Evolutionary conservation across 2,113 vertebrate species (phyloP), one percentile per base, ranked within the genome.

Genomic region (Abramis brama): DNA sequence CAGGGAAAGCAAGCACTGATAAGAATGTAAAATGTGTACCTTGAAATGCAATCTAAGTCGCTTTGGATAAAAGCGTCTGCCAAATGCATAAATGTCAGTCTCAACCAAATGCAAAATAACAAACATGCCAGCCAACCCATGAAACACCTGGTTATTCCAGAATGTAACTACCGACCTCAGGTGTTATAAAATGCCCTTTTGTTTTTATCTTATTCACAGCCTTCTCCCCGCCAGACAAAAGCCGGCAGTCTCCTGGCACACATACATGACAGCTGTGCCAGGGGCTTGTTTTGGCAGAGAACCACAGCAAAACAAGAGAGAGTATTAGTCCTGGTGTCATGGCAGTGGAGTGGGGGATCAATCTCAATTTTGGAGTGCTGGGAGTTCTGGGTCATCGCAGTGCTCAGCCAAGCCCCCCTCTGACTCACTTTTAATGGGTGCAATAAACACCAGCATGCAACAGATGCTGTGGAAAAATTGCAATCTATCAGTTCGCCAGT

Each of bases 401-500:
- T 79, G 39, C 81, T 87, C 76, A 85, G 91, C 92, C 92, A 94
- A 43, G 71, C 86, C 84, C 85, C 86, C 71, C 88, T 90, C 89
- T 36, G 6, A 23, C 77, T 50, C 25, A 81, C 60, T 45, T 80
- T 80, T 86, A 87, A 84, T 82, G 70, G 88, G 47, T 47, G 87
- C 87, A 90, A 92, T 93, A 92, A 92, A 92, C 92, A 92, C 89
- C 92, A 93, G 89, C 81, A 66, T 88, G 90, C 87, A 93, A 89
- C 92, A 94, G 93, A 94, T 93, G 93, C 91, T 94, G 88, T 60
- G 80, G 90, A 87, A 90, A 92, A 85, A 90, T 86, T 84, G 89
- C 91, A 89, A 92, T 94, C 90, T 92, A 92, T 92, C 68, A 84
- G 57, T 39, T 82, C 82, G 87, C 84, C 88, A 84, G 88, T 85